Percentiles rank a stretch among this genome's conserved stretches.
phyloP scores from a whole-genome alignment of 2,113 vertebrate species.

The Sylvilagus bachmani region DNA sequence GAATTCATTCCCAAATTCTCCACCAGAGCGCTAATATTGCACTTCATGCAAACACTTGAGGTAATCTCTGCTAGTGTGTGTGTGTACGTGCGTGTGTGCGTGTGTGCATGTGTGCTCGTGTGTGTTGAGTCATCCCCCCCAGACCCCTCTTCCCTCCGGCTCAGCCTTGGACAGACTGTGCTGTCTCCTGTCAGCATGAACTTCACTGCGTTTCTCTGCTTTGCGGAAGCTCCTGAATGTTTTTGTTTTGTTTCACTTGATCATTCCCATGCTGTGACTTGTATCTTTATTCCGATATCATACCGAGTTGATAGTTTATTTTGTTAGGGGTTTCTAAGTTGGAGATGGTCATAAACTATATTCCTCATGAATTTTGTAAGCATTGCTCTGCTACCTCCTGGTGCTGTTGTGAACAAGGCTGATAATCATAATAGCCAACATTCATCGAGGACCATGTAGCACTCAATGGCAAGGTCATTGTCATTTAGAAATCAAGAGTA shows the following conservation, averaged over 20 bases:
- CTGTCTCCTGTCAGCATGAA: conserved; percentile 48
- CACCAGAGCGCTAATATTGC: conserved; percentile 12
- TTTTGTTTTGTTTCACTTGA: not conserved
- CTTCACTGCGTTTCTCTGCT: conserved; percentile 18
- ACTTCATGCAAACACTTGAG: not conserved
- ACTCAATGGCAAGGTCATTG: not conserved
- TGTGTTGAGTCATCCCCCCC: not conserved
- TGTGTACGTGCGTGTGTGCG: not conserved
- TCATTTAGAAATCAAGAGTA: not conserved
- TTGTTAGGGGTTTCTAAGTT: conserved; percentile 36
- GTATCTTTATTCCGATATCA: conserved; percentile 18
- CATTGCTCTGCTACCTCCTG: not conserved
- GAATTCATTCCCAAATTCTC: conserved; percentile 36
- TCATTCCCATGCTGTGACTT: not conserved
- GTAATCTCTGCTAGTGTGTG: not conserved
- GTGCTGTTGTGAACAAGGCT: not conserved
- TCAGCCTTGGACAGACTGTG: conserved; percentile 55
- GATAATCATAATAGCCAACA: not conserved
- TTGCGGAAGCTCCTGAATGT: not conserved
- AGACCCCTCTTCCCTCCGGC: not conserved
- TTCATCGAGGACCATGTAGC: not conserved
- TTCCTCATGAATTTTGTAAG: conserved; percentile 45
- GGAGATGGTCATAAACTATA: not conserved
- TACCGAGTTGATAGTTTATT: conserved; percentile 4
- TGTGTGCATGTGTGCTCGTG: not conserved